Base-by-base conservation (phyloP, 2,888 invertebrate genomes). In the Steinernema hermaphroditum region DNA sequence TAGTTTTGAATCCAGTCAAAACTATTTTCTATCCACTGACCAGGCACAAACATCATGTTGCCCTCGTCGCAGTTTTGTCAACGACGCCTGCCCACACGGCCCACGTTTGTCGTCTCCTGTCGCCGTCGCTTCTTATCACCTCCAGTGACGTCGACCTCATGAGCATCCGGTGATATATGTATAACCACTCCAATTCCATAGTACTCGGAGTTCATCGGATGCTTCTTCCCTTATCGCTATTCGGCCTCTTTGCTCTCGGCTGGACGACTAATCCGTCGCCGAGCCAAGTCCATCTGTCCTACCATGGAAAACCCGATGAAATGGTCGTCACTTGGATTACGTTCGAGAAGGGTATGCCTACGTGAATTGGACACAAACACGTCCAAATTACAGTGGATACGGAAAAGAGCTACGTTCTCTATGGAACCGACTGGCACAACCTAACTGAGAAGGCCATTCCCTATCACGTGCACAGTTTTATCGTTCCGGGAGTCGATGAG, bases 321-420 rank as follows among this genome's bases (percentile, higher is more conserved):
- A 73, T 73, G 73, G 70, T 27, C 24, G 54, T 73, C 44, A 73
- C 50, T 6, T 73, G 73, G 73, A 12, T 73, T 41, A 73, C 73
- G 2, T 27, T 62, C 16, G 27, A 22, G 16, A 32, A 62, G n/a
- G 32, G 62, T 62, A 50, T 1, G 50, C 24, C 1, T 46, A 9
- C 6, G 4, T 46, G 6, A n/a, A 46, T 6, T 46, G 16, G 46
- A 9, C 46, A 16, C 9, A 6, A 46, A 46, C 6, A 9, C 4
- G 46, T 6, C 4, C 46, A 19, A 46, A 46, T 19, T 32, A 32
- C 14, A 62, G 62, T 62, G 12, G 62, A 62, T 32, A 62, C 4
- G 62, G 62, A 62, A 16, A n/a, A n/a, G n/a, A 62, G 62, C 34
- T 32, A 16, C 2, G 62, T 62, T 14, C 16, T 62, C 29, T 62